These are phyloP conservation scores for Lycodopsis pacificus DNA, from an alignment of 2,797 vertebrate genomes.

Conservation along the genomic window DNA sequence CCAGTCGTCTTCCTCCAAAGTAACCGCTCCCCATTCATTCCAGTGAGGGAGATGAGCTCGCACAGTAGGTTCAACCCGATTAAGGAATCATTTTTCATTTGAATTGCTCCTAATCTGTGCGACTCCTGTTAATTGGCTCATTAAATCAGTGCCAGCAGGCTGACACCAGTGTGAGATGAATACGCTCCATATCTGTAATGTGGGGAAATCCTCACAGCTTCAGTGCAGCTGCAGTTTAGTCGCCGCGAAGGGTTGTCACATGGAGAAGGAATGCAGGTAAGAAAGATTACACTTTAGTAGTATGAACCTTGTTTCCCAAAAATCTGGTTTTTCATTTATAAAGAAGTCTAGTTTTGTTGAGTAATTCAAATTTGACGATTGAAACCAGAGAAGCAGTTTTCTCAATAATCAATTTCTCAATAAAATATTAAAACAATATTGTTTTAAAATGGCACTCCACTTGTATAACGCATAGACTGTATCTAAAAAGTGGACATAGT, in stretches of 20 bases:
- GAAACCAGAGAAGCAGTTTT: too few relatives aligned
- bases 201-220: conserved; percentile 33
- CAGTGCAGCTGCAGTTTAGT: conserved; percentile 5
- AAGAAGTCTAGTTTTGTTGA: neutral
- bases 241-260: neutral
- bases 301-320: neutral
- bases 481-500: too few relatives aligned
- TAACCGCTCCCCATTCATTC: conserved; percentile 6
- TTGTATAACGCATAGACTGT: too few relatives aligned
- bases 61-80: conserved; percentile 41
- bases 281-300: conserved; percentile 2
- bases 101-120: conserved; percentile 61
- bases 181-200: conserved; percentile 28
- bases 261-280: conserved; percentile 34
- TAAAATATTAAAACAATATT: neutral
- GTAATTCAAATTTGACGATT: too few relatives aligned
- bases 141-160: conserved; percentile 63
- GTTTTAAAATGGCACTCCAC: neutral
- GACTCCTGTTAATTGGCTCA: conserved; percentile 64
- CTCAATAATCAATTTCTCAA: neutral
- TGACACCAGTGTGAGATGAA: conserved; percentile 63
- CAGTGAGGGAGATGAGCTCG: neutral
- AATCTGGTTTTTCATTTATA: neutral
- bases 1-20: conserved; percentile 5
- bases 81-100: conserved; percentile 60